Conservation (phyloP, 2,113 vertebrate species). For the Ascaphus truei region DNA sequence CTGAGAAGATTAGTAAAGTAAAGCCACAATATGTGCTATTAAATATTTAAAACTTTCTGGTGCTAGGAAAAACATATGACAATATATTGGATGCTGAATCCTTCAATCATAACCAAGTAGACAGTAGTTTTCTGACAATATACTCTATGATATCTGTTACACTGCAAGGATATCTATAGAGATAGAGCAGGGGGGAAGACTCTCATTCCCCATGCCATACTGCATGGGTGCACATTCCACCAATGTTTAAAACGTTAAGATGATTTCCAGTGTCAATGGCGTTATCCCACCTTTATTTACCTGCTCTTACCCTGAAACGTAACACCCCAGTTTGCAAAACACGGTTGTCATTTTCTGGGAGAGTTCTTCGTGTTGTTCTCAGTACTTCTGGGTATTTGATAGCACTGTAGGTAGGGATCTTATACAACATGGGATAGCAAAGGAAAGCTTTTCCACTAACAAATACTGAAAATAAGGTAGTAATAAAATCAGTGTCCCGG, state of each 20-base stretch:
- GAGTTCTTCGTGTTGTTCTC: constrained; percentile 18
- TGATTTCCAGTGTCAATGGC: constrained; percentile 39
- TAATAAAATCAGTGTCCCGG: too few species aligned
- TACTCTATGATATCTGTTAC: neutral
- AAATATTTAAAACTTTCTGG: neutral
- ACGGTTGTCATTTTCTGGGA: constrained; percentile 5
- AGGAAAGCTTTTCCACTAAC: too few species aligned
- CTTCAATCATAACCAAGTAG: too few species aligned
- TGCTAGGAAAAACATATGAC: neutral
- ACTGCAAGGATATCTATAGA: neutral
- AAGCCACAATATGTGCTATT: neutral
- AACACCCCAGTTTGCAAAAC: constrained; percentile 42
- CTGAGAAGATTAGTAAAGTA: constrained; percentile 35
- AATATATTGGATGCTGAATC: too few species aligned
- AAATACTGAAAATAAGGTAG: too few species aligned
- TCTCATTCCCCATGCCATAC: constrained; percentile 34
- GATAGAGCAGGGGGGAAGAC: constrained; percentile 18
- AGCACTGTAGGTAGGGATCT: neutral
- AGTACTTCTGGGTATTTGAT: neutral
- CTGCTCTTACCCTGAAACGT: constrained; percentile 46
- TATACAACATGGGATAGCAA: too few species aligned
- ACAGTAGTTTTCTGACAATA: too few species aligned
- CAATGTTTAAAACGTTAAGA: constrained; percentile 42
- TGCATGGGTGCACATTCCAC: constrained; percentile 38
- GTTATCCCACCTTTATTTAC: constrained; percentile 53